Evolutionary conservation across 2,797 vertebrate species (phyloP).

Genomic region (Lithobates pipiens): DNA sequence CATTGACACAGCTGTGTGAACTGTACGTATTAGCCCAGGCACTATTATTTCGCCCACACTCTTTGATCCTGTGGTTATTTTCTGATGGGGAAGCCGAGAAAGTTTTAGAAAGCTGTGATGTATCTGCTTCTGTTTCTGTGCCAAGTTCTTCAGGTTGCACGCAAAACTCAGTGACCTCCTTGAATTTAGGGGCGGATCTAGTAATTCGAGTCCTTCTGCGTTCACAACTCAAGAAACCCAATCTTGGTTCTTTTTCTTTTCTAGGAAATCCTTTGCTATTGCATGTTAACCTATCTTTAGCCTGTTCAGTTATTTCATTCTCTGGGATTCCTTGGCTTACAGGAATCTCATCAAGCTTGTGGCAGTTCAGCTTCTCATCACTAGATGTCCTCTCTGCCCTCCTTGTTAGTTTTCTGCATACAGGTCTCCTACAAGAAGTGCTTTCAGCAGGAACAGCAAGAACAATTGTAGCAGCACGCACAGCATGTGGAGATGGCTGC

Average conservation of each 20-base stretch:
- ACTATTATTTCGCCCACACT: constrained; percentile 62
- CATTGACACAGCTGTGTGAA: constrained; percentile 71
- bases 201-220: constrained; percentile 72
- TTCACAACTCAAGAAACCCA: constrained; percentile 62
- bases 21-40: constrained; percentile 66
- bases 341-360: constrained; percentile 66
- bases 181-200: constrained; percentile 76
- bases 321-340: constrained; percentile 70
- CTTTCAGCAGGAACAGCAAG: constrained; percentile 61
- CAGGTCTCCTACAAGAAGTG: constrained; percentile 69
- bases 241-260: constrained; percentile 72
- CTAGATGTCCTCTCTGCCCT: constrained; percentile 70
- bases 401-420: constrained; percentile 74
- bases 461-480: constrained; percentile 49
- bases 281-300: constrained; percentile 71
- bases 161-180: constrained; percentile 77
- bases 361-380: constrained; percentile 66
- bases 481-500: constrained; percentile 65
- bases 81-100: constrained; percentile 65
- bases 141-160: constrained; percentile 75
- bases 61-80: constrained; percentile 74
- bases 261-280: constrained; percentile 68
- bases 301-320: constrained; percentile 67
- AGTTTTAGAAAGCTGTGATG: constrained; percentile 75
- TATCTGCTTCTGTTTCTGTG: constrained; percentile 71